These are phyloP conservation scores for Chymomyza amoena DNA, from an alignment of 2,888 invertebrate genomes.

Conservation along the genomic window DNA sequence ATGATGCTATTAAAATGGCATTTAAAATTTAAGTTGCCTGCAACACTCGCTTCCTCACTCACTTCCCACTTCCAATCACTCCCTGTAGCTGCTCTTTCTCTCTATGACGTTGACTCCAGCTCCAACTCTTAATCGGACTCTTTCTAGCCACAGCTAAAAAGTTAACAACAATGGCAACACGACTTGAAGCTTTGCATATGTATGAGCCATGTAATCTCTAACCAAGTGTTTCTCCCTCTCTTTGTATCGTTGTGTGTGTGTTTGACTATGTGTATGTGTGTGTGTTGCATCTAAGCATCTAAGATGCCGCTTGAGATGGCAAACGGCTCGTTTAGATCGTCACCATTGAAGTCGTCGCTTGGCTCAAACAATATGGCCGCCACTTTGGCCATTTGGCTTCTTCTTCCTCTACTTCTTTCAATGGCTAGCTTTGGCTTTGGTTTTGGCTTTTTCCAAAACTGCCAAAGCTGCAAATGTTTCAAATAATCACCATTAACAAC, in stretches of 20 bases:
- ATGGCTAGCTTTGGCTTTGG: conserved; percentile 10
- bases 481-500: conserved; percentile 50
- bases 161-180: conserved; percentile 56
- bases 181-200: conserved; percentile 61
- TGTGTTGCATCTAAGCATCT: conserved; percentile 61
- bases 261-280: conserved; percentile 36
- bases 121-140: not conserved
- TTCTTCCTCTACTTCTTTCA: conserved; percentile 30
- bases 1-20: conserved; percentile 76
- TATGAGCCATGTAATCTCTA: conserved; percentile 62
- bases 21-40: conserved; percentile 74
- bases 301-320: conserved; percentile 66
- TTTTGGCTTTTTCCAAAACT: conserved; percentile 35
- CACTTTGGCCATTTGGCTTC: conserved; percentile 41
- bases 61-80: conserved; percentile 35
- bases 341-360: conserved; percentile 57
- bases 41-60: conserved; percentile 34
- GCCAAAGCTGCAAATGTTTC: conserved; percentile 23
- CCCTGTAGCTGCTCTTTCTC: conserved; percentile 6
- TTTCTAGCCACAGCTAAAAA: conserved; percentile 35
- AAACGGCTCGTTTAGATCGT: conserved; percentile 63
- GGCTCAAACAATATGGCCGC: conserved; percentile 9
- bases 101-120: not conserved
- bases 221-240: conserved; percentile 22
- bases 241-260: conserved; percentile 16